Conservation (phyloP, 2,888 invertebrate species). For the Drepana falcataria region DNA sequence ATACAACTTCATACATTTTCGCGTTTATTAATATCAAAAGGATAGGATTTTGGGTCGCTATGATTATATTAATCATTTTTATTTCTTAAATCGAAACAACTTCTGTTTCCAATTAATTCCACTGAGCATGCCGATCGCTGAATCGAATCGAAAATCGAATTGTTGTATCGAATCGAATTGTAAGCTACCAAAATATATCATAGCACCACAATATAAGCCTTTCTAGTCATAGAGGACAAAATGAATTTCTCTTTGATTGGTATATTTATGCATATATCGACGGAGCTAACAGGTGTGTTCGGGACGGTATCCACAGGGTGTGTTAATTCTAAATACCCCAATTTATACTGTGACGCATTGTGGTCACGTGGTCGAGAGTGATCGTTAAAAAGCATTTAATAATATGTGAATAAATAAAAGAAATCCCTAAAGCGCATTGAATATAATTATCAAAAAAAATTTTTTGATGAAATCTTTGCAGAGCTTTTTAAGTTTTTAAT, state of each 20-base stretch:
- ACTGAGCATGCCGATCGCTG: constrained; percentile 35
- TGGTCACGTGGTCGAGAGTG: background rate
- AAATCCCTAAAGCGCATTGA: too few relatives aligned
- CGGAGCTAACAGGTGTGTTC: constrained; percentile 55
- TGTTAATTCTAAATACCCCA: background rate
- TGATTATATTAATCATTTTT: too few relatives aligned
- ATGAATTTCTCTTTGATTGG: constrained; percentile 64
- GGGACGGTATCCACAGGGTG: constrained; percentile 41
- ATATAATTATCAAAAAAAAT: too few relatives aligned
- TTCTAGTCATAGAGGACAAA: constrained; percentile 57
- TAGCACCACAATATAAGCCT: constrained; percentile 35
- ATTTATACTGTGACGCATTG: too few relatives aligned
- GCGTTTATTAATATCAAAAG: too few relatives aligned
- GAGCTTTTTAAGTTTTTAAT: too few relatives aligned
- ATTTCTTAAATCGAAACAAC: constrained; percentile 11
- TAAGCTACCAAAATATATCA: constrained; percentile 45
- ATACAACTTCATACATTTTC: too few relatives aligned
- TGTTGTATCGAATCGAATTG: constrained; percentile 46
- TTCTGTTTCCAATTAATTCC: constrained; percentile 30
- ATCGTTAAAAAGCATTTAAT: background rate
- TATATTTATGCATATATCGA: constrained; percentile 55
- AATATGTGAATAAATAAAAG: too few relatives aligned
- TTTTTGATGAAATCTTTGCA: too few relatives aligned
- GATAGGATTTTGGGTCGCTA: too few relatives aligned
- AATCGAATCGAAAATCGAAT: constrained; percentile 36